phyloP scores from a whole-genome alignment of 2,113 vertebrate species.

The Emydocephalus ijimae region DNA sequence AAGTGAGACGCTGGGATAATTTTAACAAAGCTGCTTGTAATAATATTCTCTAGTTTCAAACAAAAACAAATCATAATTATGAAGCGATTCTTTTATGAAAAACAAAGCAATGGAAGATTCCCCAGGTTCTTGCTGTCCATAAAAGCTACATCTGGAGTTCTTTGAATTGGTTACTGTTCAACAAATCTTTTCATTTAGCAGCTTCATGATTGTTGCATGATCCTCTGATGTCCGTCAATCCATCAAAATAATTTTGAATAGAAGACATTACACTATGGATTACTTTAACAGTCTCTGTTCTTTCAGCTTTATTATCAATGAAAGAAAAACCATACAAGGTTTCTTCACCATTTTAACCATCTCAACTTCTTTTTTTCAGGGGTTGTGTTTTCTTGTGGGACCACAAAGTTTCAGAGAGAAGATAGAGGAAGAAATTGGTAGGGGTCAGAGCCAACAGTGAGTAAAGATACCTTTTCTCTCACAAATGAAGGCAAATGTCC shows the following conservation, averaged over 20 bases:
- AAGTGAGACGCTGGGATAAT: slow-evolving; percentile 1
- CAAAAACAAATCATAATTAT: background rate
- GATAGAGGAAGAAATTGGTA: background rate
- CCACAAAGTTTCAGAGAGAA: background rate
- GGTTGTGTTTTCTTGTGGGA: background rate
- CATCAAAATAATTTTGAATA: background rate
- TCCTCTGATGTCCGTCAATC: background rate
- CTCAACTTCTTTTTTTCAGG: background rate
- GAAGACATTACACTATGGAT: background rate
- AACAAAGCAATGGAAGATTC: background rate
- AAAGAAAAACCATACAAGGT: background rate
- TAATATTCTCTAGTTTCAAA: background rate
- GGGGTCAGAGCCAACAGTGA: background rate
- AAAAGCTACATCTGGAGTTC: background rate
- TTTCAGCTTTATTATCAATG: background rate
- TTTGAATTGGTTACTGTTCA: background rate
- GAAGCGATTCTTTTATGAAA: background rate
- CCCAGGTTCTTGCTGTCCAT: background rate
- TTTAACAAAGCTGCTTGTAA: background rate
- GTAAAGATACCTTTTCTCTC: background rate
- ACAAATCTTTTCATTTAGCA: background rate
- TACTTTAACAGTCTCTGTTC: background rate
- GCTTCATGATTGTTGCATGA: background rate
- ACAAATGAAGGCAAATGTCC: too few species aligned
- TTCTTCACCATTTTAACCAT: background rate